Evolutionary conservation across 2,113 vertebrate genomes (phyloP), one percentile per base, ranked within the genome.

Genomic region (Sapayoa aenigma): DNA sequence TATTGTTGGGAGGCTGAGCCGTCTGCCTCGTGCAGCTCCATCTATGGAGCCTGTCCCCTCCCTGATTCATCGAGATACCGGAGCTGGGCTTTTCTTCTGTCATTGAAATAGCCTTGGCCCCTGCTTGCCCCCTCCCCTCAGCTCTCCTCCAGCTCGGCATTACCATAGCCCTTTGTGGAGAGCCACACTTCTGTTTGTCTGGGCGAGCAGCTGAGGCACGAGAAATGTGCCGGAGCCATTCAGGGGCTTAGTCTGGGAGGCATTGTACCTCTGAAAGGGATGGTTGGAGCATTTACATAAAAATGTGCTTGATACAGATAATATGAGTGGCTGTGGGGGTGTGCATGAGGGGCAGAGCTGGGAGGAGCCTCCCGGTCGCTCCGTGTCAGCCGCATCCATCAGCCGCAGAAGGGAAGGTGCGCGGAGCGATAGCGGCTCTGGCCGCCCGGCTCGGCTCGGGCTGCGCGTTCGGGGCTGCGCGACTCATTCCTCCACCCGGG

Each of bases 291-390:
- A 96, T 97, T 97, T 97, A 53, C 97, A 97, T 97, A 73, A 95
- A 97, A 97, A 97, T 97, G 96, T 96, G 96, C 95, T 93, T 69
- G 92, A 93, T 69, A 94, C 77, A 96, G 97, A 96, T 96, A 94
- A 90, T 95, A 89, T 78, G 94, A 92, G 90, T 23, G 84, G 20
- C 23, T 60, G 90, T 33, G 84, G 94, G 89, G 84, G 83, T 39
- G 93, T 16, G 58, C 8, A 6, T 3, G 73, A 66, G 81, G 92
- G 85, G 31, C 87, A 85, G 93, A 23, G 74, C 55, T 52, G 37
- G 79, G 87, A 89, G 66, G 66, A 95, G 75, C 35, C 60, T 28
- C 16, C 2, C 2, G 15, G 19, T 19, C 24, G 49, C 87, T 73
- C 91, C 68, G 69, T 31, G 66, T 58, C 71, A 39, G 39, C 28